A percentile compares a stretch with the other conserved stretches of the same genome.
These are phyloP conservation scores for Tanypteryx hageni DNA, from an alignment of 2,888 invertebrate genomes.

Conservation along the genomic window DNA sequence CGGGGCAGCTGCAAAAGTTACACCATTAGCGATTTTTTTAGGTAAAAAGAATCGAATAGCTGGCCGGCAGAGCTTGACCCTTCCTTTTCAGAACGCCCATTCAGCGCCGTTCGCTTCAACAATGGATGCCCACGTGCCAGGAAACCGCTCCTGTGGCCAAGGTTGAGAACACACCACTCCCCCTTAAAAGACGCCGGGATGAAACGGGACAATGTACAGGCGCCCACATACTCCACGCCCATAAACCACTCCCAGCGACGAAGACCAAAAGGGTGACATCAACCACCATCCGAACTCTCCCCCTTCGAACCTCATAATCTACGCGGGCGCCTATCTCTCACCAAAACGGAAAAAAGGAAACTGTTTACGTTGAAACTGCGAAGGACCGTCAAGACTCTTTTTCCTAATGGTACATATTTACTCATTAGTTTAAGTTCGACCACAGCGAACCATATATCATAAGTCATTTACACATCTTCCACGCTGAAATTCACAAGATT, in stretches of 20 bases:
- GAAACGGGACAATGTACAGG: neutral
- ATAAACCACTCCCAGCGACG: neutral
- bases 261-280: neutral
- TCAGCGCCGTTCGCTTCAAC: neutral
- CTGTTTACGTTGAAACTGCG: no score
- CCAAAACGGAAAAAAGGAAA: no score
- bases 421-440: no score
- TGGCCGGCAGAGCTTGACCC: neutral
- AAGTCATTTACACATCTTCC: no score
- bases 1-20: no score
- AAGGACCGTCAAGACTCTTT: no score
- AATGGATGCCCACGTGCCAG: slow-evolving; percentile 40
- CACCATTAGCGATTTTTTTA: no score
- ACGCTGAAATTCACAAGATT: no score
- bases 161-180: neutral
- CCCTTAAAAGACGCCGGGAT: neutral
- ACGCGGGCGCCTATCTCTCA: no score
- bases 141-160: neutral
- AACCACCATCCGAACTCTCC: neutral
- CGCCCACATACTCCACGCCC: neutral
- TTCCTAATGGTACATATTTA: no score
- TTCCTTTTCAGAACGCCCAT: neutral
- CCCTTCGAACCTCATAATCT: no score
- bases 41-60: neutral
- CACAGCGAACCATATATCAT: no score